A percentile compares a stretch with the other conserved stretches of the same genome.
Evolutionary conservation across 2,888 invertebrate species (phyloP).

Genomic region (Pseudolycoriella hygida): DNA sequence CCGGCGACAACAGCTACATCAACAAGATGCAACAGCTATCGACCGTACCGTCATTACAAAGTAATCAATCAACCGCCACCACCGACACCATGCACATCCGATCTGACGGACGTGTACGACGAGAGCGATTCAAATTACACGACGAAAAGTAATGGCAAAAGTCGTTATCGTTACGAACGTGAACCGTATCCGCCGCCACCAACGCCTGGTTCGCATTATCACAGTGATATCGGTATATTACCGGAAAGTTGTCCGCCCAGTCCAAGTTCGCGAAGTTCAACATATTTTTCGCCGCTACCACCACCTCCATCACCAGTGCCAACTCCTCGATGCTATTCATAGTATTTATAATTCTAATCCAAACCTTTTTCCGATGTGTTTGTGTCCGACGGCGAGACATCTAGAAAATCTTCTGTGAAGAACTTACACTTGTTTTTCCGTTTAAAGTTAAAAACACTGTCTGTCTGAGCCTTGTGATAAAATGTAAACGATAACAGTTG

Average conservation of each 20-base stretch:
- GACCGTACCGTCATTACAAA: constrained; percentile 58
- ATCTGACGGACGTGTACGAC: constrained; percentile 86
- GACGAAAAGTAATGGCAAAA: constrained; percentile 28
- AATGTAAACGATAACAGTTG: too few relatives aligned
- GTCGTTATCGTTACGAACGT: constrained; percentile 37
- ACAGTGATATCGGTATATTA: constrained; percentile 43
- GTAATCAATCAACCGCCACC: constrained; percentile 74
- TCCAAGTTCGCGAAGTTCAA: constrained; percentile 54
- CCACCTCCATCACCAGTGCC: constrained; percentile 77
- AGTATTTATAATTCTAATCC: constrained; percentile 8
- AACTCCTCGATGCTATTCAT: constrained; percentile 32
- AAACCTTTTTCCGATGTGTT: not conserved
- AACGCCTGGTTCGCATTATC: constrained; percentile 56
- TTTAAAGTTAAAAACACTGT: too few relatives aligned
- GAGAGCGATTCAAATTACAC: constrained; percentile 66
- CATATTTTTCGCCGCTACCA: constrained; percentile 62
- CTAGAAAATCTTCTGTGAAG: too few relatives aligned
- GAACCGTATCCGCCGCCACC: constrained; percentile 62
- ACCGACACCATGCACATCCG: constrained; percentile 87
- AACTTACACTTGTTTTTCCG: too few relatives aligned
- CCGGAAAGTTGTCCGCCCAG: constrained; percentile 44
- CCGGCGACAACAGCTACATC: constrained; percentile 57
- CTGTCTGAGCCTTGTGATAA: too few relatives aligned
- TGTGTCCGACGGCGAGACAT: too few relatives aligned
- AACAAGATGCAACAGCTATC: constrained; percentile 38